Base-by-base conservation (phyloP, 2,888 invertebrate genomes). In the Sicus ferrugineus region DNA sequence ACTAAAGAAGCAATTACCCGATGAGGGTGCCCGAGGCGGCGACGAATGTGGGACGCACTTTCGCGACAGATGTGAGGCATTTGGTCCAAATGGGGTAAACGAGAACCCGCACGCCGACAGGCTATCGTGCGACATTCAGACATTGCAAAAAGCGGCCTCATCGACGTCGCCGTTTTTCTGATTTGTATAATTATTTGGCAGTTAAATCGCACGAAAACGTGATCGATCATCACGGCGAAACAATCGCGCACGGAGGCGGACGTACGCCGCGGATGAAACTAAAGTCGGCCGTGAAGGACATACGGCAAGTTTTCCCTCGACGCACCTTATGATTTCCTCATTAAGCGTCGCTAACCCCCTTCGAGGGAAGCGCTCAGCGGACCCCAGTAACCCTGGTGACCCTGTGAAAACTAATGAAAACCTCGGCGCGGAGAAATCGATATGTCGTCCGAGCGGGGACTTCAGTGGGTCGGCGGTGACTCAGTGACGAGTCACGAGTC, bases 251-350 rank as follows among this genome's bases (percentile, higher is more conserved):
- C 34, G 38, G 26, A 16, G 65, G 34, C 52, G 34, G 52, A 64
- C 52, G 54, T 11, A 19, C 21, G 31, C 31, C 19, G 23, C 19
- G 9, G 9, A 23, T 21, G 61, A 61, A 61, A 16, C 9, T 11
- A 14, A 11, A 56, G 28, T 3, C 6, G 14, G 23, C 16, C 5
- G n/a, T n/a, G n/a, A 14, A 30, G 64, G 31, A 14, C 42, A 30
- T 4, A 42, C 38, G 59, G 19, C n/a, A 56, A 52, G 70, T 59
- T 71, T 71, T 72, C 71, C 74, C 74, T 63, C 68, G 70, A 70
- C 72, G 74, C 70, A 70, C 70, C 72, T 68, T 67, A 75, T 76
- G 74, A 76, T 73, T 76, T 76, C 73, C 73, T 73, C 76, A 76
- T 76, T 75, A 76, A 74, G 73, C 68, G 38, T 71, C 71, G 76